Evolutionary conservation across 2,888 invertebrate genomes (phyloP), one percentile per base, ranked within the genome.

Genomic region (Nycteola revayana): DNA sequence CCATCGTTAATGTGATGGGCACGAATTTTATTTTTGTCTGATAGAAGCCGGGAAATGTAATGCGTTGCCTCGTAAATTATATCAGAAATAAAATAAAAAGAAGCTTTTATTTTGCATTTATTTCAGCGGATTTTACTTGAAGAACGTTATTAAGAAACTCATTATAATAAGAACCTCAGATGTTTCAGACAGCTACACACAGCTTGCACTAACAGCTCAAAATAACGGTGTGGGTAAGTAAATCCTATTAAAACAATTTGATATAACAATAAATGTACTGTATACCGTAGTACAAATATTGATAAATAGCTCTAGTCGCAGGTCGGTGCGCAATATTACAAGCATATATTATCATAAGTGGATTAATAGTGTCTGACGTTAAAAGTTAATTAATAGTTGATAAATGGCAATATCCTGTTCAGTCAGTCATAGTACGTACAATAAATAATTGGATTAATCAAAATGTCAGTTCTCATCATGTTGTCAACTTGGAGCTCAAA

Each of bases 1-100:
- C 72, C 72, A 68, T 73, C 77, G 74, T 83, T 82, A 81, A 69
- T 69, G 66, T 74, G 73, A 82, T 80, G 79, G 75, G 63, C 58
- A 68, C 55, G 57, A 69, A 75, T 72, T 65, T 56, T 49, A 66
- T 64, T 64, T 71, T 66, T 63, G 57, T 50, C 60, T 66, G 66
- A 66, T 67, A 66, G 58, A 68, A 67, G 42, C 46, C 40, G 44
- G 34, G 42, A 62, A 53, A 53, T 36, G 36, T 53, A 49, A 37
- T 42, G 53, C 41, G 41, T 42, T 36, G 38, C 46, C 42, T 42
- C 36, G 30, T 39, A 50, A 52, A 52, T 55, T 32, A 37, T 44
- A 32, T 28, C 18, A 32, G 39, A 37, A 17, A 26, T 25, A 32
- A 32, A 43, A 32, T 38, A 25, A 35, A 39, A 22, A 33, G 4